phyloP scores from a whole-genome alignment of 2,888 invertebrate species.

The Coenonympha arcania region DNA sequence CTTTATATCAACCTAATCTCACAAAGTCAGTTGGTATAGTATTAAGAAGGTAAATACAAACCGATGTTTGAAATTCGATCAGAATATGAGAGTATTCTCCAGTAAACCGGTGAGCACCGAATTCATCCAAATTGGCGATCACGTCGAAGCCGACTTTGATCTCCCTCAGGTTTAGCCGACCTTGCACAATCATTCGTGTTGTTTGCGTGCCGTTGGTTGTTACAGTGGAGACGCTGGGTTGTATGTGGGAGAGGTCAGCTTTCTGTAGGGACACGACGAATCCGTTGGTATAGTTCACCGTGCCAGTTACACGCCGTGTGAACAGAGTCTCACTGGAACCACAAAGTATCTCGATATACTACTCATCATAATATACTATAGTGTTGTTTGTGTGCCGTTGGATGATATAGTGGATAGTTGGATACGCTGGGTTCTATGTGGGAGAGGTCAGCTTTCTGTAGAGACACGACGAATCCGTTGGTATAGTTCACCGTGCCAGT shows the following conservation, averaged over 20 bases:
- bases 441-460: conserved; percentile 41
- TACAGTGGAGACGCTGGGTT: conserved; percentile 10
- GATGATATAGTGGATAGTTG: conserved; percentile 17
- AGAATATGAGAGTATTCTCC: conserved; percentile 34
- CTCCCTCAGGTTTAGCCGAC: conserved; percentile 35
- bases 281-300: conserved; percentile 46
- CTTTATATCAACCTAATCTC: no score
- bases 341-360: no score
- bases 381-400: conserved; percentile 25
- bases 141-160: conserved; percentile 46
- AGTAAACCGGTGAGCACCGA: conserved; percentile 35
- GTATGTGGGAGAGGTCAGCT: conserved; percentile 35
- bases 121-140: conserved; percentile 31
- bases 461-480: conserved; percentile 51
- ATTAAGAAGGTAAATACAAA: no score
- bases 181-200: conserved; percentile 29
- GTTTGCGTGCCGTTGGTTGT: conserved; percentile 22
- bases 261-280: conserved; percentile 49
- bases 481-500: conserved; percentile 43
- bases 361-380: no score
- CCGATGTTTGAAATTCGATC: conserved; percentile 29
- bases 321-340: conserved; percentile 44
- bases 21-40: no score
- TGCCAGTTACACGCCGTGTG: conserved; percentile 41
- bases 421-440: conserved; percentile 23